A percentile compares a stretch with the other conserved stretches of the same genome.
These are phyloP conservation scores for Stenodera caucasica DNA, from an alignment of 2,888 invertebrate species.

Conservation along the genomic window DNA sequence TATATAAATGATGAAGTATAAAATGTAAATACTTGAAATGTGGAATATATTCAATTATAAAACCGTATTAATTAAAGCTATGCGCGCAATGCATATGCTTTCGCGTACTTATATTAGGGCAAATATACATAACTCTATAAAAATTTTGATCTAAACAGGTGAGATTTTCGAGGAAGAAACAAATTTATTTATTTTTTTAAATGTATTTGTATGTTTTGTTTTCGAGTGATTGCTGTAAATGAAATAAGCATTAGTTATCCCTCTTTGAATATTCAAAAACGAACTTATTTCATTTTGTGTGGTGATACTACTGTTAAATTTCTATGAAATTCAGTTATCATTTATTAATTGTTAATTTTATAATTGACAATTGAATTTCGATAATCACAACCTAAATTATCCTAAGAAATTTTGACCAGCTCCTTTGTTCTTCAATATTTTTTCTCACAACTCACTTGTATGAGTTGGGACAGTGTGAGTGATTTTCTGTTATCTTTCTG, in stretches of 20 bases:
- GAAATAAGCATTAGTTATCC: constrained; percentile 1
- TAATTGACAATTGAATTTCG: background rate
- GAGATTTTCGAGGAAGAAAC: constrained; percentile 52
- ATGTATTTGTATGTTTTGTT: constrained; percentile 26
- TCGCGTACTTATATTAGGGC: constrained; percentile 48
- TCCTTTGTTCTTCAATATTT: background rate
- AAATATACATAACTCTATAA: constrained; percentile 9
- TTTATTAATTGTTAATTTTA: background rate
- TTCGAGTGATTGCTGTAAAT: background rate
- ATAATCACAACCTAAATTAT: background rate
- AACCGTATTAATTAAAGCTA: constrained; percentile 48
- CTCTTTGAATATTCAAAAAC: no score
- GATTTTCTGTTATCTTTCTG: constrained; percentile 16
- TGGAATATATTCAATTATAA: constrained; percentile 37
- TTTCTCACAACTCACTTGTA: constrained; percentile 8
- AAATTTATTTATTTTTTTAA: constrained; percentile 31
- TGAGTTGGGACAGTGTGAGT: constrained; percentile 12
- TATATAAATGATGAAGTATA: constrained; percentile 23
- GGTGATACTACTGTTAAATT: background rate
- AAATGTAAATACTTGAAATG: constrained; percentile 35
- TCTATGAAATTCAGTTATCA: background rate
- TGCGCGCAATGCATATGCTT: constrained; percentile 58
- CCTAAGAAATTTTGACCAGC: no score
- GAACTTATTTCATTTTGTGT: constrained; percentile 7
- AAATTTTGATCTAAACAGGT: constrained; percentile 48